Base-by-base conservation (phyloP, 2,113 vertebrate species). In the Ptyas mucosa region DNA sequence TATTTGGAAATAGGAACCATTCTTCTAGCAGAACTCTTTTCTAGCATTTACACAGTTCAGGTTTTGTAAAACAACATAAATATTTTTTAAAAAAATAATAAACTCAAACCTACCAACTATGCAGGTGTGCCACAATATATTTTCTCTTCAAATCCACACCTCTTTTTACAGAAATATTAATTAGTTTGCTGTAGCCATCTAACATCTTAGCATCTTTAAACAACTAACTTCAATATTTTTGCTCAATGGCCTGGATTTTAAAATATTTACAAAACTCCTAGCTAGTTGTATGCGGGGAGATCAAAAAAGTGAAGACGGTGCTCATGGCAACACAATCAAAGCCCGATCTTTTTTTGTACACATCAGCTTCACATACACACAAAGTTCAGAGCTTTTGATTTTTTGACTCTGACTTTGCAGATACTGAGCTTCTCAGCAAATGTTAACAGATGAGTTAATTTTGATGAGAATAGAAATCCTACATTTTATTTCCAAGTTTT, bases 391-490 rank as follows among this genome's bases (percentile, higher is more conserved):
- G n/a, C 15, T 39, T 39, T 75, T 3, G n/a, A 75, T 39, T 20
- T 81, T 81, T 81, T 39, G 34, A 81, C 15, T 2, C n/a, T 39
- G 34, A 20, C 34, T 34, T 34, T 81, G 7, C 8, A 81, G 69
- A 75, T 75, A 34, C 69, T 69, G 10, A 69, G 29, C 29, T 15
- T 69, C 12, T 81, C 18, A 39, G 2, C 69, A 69, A 69, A 69
- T 69, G 12, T 69, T 69, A 69, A 69, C 64, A 81, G 69, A 39
- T 81, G 34, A 81, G 34, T 81, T 75, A 75, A 75, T 34, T 96
- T 95, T 96, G 96, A 97, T 92, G 87, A 85, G 89, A 92, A 96
- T 39, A 61, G 92, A 95, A 94, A 91, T 95, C 92, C 91, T 87
- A 87, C 90, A 90, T 94, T 93, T 93, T 92, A 94, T 87, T 94